Percentiles rank a stretch among this genome's conserved stretches.
Evolutionary conservation across 1,140 invertebrate genomes (phyloP).

Genomic region (Drosophila triauraria): DNA sequence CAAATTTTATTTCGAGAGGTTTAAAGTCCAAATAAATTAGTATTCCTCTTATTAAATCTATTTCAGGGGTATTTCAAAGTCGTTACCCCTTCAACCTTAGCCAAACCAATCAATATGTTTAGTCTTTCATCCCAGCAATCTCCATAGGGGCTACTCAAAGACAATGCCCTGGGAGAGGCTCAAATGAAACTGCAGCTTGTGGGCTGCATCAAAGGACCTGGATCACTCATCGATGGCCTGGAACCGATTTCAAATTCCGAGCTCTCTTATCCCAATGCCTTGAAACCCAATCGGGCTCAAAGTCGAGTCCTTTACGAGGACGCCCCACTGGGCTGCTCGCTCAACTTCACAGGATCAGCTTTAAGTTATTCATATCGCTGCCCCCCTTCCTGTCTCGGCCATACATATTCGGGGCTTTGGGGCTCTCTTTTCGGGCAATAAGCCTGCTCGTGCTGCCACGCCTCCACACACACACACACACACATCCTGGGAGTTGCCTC

Average conservation of each 20-base stretch:
- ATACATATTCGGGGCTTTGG: constrained; percentile 32
- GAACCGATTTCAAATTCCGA: constrained; percentile 8
- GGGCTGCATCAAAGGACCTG: constrained; percentile 14
- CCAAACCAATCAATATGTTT: background rate
- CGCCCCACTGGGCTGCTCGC: constrained; percentile 10
- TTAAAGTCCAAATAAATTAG: too few species aligned
- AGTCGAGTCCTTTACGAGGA: background rate
- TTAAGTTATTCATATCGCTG: constrained; percentile 47
- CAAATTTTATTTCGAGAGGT: too few species aligned
- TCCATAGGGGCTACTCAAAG: background rate
- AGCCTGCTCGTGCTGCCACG: constrained; percentile 18
- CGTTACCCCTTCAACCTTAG: fast-evolving
- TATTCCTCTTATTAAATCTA: too few species aligned
- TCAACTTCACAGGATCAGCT: constrained; percentile 42
- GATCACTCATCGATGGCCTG: background rate
- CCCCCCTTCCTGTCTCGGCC: constrained; percentile 17
- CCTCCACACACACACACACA: background rate
- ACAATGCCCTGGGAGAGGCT: background rate
- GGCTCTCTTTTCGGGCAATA: constrained; percentile 27
- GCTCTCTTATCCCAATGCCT: constrained; percentile 12
- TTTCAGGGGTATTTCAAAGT: background rate
- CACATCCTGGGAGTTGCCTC: constrained; percentile 18
- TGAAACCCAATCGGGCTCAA: constrained; percentile 1
- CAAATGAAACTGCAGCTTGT: constrained; percentile 26
- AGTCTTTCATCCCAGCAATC: background rate